Percentiles rank a stretch among this genome's conserved stretches.
phyloP scores from a whole-genome alignment of 2,113 vertebrate genomes.

The Melanerpes aurifrons region DNA sequence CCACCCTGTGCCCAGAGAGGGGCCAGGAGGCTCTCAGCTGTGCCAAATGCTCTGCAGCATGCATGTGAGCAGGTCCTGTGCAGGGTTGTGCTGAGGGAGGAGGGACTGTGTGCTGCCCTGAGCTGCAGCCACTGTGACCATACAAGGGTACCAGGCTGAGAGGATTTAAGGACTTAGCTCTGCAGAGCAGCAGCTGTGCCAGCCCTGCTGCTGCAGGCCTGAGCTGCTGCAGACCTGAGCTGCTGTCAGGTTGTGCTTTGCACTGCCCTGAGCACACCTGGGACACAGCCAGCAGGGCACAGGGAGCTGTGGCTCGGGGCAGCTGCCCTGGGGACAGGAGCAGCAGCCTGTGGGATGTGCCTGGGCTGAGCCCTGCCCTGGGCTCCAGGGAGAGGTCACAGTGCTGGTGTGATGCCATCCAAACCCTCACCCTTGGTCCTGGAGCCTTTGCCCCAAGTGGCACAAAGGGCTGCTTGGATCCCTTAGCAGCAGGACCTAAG shows the following conservation, averaged over 20 bases:
- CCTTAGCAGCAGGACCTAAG: neutral
- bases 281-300: conserved; percentile 2
- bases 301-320: conserved; percentile 1
- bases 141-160: conserved; percentile 66
- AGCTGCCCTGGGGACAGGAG: neutral
- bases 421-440: neutral
- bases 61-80: conserved; percentile 63
- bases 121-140: conserved; percentile 66
- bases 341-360: neutral
- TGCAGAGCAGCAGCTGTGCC: conserved; percentile 45
- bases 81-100: conserved; percentile 68
- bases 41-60: conserved; percentile 42
- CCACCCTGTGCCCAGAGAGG: conserved; percentile 22
- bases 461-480: neutral
- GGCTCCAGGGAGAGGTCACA: neutral
- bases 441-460: neutral
- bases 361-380: neutral
- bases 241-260: conserved; percentile 8
- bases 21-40: conserved; percentile 31
- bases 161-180: conserved; percentile 60
- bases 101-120: conserved; percentile 66
- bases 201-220: conserved; percentile 35
- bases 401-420: neutral
- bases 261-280: neutral
- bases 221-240: conserved; percentile 39